Evolutionary conservation across 2,888 invertebrate genomes (phyloP).

Genomic region (Metellina segmentata): DNA sequence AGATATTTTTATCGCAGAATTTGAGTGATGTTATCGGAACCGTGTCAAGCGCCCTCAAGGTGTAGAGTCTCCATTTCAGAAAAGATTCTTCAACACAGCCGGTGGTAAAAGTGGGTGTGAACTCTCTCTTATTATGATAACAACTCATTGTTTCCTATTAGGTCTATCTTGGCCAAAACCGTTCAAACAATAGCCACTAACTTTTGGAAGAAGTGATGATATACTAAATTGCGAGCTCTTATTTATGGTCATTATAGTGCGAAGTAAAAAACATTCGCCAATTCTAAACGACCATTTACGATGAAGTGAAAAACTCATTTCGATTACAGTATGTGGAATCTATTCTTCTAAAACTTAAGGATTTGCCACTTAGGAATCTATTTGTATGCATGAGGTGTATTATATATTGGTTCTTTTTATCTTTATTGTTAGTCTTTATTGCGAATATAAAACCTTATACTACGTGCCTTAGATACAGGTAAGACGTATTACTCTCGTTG

Average conservation of each 20-base stretch:
- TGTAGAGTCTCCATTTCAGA: not conserved
- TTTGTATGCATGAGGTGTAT: too few species aligned
- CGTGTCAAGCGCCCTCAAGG: constrained; percentile 17
- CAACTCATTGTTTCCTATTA: constrained; percentile 20
- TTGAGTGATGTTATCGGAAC: not conserved
- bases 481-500: too few species aligned
- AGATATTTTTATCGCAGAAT: constrained; percentile 18
- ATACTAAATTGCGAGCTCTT: not conserved
- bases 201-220: constrained; percentile 4
- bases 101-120: not conserved
- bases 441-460: too few species aligned
- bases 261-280: not conserved
- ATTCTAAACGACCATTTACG: too few species aligned
- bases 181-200: not conserved
- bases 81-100: not conserved
- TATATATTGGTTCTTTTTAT: too few species aligned
- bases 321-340: not conserved
- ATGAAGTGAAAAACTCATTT: not conserved
- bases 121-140: constrained; percentile 1
- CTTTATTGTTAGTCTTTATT: too few species aligned
- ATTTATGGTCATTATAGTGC: not conserved
- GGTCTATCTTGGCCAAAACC: not conserved
- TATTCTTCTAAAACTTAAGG: not conserved
- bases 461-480: too few species aligned
- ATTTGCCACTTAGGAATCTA: too few species aligned